Evolutionary conservation across 2,797 vertebrate species (phyloP).

Genomic region (Darevskia nairensis): DNA sequence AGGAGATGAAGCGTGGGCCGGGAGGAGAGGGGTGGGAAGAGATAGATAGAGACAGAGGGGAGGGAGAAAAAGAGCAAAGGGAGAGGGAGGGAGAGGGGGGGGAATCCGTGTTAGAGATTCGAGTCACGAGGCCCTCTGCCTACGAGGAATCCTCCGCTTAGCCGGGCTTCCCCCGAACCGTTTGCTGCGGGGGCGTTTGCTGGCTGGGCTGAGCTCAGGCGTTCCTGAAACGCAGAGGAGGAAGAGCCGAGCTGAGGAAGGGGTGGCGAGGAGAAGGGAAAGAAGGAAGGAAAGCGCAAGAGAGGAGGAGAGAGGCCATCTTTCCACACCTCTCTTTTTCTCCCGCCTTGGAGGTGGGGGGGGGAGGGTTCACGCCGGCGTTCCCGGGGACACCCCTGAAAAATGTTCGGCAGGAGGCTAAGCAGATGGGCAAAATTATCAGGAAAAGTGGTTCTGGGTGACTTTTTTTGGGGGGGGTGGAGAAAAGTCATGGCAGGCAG

Average conservation of each 20-base stretch:
- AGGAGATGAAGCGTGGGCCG: conserved; percentile 16
- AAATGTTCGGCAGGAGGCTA: too few species aligned
- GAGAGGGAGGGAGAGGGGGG: not conserved
- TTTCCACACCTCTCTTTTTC: too few species aligned
- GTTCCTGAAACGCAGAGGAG: not conserved
- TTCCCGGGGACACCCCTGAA: too few species aligned
- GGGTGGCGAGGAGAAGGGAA: too few species aligned
- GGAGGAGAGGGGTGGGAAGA: not conserved
- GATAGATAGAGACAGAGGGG: not conserved
- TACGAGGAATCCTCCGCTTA: not conserved
- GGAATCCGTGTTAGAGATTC: not conserved
- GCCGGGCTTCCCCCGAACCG: conserved; percentile 12
- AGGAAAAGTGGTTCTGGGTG: too few species aligned
- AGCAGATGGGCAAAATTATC: too few species aligned
- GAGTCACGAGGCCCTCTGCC: not conserved
- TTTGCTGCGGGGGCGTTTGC: not conserved
- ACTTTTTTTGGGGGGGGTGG: too few species aligned
- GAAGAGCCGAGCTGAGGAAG: too few species aligned
- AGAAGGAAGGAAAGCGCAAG: not conserved
- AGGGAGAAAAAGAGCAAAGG: not conserved
- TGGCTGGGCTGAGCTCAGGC: not conserved
- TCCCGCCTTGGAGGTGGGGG: not conserved
- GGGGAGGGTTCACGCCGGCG: too few species aligned
- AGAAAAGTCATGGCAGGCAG: too few species aligned
- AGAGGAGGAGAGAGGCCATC: not conserved